Percentiles rank a stretch among this genome's conserved stretches.
Evolutionary conservation across 2,888 invertebrate species (phyloP).

Genomic region (Itoplectis maculator): DNA sequence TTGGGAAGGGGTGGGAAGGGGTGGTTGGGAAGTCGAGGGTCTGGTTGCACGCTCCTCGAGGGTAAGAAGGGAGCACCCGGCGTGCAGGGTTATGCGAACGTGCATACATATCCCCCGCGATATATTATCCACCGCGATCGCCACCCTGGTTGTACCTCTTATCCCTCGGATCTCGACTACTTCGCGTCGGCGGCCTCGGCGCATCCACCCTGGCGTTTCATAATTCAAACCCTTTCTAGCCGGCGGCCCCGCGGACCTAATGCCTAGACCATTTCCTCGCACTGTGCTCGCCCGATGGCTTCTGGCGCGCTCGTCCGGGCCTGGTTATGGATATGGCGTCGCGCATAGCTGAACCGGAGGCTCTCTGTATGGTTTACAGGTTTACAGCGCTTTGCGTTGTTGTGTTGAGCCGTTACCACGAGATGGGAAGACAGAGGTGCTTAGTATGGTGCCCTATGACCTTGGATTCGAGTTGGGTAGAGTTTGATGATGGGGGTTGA

Average conservation of each 20-base stretch:
- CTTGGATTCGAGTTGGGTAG: background rate
- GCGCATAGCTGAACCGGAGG: conserved; percentile 12
- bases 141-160: conserved; percentile 57
- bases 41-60: conserved; percentile 43
- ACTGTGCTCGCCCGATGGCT: conserved; percentile 58
- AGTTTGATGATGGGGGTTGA: background rate
- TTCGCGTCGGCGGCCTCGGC: conserved; percentile 30
- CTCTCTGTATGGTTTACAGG: conserved; percentile 16
- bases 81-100: conserved; percentile 63
- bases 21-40: conserved; percentile 53
- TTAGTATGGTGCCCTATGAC: background rate
- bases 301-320: conserved; percentile 50
- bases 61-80: conserved; percentile 79
- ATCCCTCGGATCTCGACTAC: conserved; percentile 55
- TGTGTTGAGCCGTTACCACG: conserved; percentile 20
- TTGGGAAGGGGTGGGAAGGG: no score
- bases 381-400: no score
- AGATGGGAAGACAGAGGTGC: conserved; percentile 15
- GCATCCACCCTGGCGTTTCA: conserved; percentile 73
- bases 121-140: conserved; percentile 67
- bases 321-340: conserved; percentile 20
- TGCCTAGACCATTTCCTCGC: conserved; percentile 70
- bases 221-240: conserved; percentile 82
- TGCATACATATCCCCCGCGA: conserved; percentile 54
- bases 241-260: conserved; percentile 65